These are phyloP conservation scores for Achlya flavicornis DNA, from an alignment of 2,888 invertebrate genomes.

Conservation along the genomic window DNA sequence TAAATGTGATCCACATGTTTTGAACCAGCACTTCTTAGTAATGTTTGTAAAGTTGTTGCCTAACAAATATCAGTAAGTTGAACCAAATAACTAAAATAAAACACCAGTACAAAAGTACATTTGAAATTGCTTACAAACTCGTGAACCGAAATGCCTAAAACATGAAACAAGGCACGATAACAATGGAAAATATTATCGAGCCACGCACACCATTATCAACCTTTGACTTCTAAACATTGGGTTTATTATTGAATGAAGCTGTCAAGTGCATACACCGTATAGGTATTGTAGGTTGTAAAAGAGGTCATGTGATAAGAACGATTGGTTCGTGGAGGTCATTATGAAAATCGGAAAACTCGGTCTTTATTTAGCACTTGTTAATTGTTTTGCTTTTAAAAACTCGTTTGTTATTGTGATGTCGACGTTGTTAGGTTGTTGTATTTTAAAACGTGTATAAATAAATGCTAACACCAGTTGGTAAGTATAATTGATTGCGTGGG, in stretches of 20 bases:
- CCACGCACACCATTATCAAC: slow-evolving; percentile 34
- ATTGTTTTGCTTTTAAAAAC: slow-evolving; percentile 5
- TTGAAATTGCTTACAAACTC: slow-evolving; percentile 55
- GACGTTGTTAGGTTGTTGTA: not conserved
- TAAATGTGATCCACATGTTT: not conserved
- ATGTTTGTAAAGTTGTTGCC: not conserved
- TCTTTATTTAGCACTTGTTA: slow-evolving; percentile 32
- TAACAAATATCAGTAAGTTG: not conserved
- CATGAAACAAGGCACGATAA: slow-evolving; percentile 64
- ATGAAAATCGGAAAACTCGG: slow-evolving; percentile 66
- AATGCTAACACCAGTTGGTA: not conserved
- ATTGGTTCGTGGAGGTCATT: slow-evolving; percentile 62
- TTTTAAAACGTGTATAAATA: not conserved
- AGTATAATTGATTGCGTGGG: not conserved
- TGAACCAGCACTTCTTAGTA: not conserved
- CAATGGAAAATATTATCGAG: slow-evolving; percentile 52
- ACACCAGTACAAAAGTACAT: slow-evolving; percentile 37
- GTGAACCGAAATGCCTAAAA: slow-evolving; percentile 64
- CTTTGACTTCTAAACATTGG: slow-evolving; percentile 35
- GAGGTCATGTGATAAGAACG: slow-evolving; percentile 77
- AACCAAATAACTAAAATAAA: slow-evolving; percentile 28
- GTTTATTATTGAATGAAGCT: slow-evolving; percentile 31
- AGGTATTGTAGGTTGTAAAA: slow-evolving; percentile 58
- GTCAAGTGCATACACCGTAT: slow-evolving; percentile 40
- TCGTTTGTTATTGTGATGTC: not conserved